Base-by-base conservation (phyloP, 2,888 invertebrate species). In the Parnassius orleans region DNA sequence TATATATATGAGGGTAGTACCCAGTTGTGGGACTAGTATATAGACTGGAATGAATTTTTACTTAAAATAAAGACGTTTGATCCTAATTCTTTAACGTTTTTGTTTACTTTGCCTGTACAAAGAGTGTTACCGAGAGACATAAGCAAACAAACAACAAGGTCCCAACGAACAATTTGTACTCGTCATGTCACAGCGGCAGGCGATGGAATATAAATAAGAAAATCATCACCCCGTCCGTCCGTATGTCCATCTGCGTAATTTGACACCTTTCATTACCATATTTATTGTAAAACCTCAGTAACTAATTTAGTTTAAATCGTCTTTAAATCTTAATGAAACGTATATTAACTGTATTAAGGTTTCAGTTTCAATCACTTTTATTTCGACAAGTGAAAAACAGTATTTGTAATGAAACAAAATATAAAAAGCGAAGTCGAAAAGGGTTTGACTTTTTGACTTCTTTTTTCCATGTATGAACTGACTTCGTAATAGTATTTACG, bases 201-300 rank as follows among this genome's bases (percentile, higher is more conserved):
- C 66, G 63, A 65, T 58, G 65, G 73, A 79, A 75, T 75, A 79
- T 78, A 85, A 84, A 86, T 84, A 84, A 84, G 83, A 86, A 86
- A 86, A 86, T 85, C 87, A 86, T 83, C 80, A 72, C 72, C 73
- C 71, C 70, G 83, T 76, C 86, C 68, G 81, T 78, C 79, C 72
- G 79, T 78, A 81, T 74, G 83, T 81, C 83, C 78, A 67, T 81
- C 81, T 76, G 78, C 79, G 85, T 88, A 87, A 88, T 89, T 88
- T 90, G 88, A 89, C 88, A 89, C 88, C 87, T 88, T 87, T 86
- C 88, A 90, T 89, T 90, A 89, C 87, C 89, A 90, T 90, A 88
- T 87, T 87, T 88, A 89, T 90, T 87, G 83, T 86, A 72, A 75
- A 80, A 73, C 73, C 70, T 68, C 57, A 68, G 62, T 69, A 60